Conservation (phyloP, 2,113 vertebrate genomes). For the Turdus rufiventris region DNA sequence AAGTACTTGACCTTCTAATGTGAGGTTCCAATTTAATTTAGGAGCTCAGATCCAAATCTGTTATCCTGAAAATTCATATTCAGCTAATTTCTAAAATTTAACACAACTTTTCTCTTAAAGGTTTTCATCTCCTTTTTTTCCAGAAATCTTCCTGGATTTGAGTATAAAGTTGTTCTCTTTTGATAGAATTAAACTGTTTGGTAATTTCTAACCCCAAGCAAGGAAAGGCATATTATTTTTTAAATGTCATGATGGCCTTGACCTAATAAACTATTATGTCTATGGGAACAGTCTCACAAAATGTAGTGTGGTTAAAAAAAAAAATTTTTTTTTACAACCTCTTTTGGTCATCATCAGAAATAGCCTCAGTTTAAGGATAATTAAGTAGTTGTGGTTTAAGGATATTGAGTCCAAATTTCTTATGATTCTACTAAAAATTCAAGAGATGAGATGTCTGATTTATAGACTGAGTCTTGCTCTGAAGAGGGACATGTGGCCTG, state of each 20-base stretch:
- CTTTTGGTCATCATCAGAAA: background rate
- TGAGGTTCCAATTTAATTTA: background rate
- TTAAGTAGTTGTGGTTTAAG: background rate
- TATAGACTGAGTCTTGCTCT: background rate
- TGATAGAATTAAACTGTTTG: background rate
- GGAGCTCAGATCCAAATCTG: background rate
- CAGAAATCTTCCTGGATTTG: background rate
- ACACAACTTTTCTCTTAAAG: background rate
- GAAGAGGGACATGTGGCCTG: background rate
- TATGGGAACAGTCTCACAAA: background rate
- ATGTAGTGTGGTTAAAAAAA: background rate
- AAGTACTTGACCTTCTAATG: background rate
- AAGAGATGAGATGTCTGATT: background rate
- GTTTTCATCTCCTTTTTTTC: background rate
- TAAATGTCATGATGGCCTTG: background rate
- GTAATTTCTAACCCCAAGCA: background rate
- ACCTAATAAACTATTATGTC: background rate
- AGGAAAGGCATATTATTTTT: background rate
- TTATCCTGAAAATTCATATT: background rate
- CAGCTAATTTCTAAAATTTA: background rate
- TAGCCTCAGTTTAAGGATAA: background rate
- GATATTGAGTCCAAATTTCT: background rate
- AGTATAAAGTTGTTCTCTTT: background rate
- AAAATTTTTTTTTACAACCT: fast-evolving
- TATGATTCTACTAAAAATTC: background rate